Evolutionary conservation across 1,140 invertebrate species (phyloP).

Genomic region (Drosophila saltans): DNA sequence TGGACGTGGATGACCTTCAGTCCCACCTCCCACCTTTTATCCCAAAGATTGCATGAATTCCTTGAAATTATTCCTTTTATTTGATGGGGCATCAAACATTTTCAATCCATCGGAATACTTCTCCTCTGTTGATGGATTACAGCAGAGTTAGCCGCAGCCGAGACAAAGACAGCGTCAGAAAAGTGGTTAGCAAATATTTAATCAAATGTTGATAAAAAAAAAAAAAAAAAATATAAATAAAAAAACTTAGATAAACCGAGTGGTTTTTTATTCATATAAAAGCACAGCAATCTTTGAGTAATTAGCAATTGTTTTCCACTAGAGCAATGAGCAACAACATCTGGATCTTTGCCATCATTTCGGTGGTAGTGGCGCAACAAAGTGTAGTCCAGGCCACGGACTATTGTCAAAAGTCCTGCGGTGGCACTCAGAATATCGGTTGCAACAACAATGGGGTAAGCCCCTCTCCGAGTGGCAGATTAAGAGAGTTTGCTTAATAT

Average conservation of each 20-base stretch:
- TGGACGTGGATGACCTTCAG: not conserved
- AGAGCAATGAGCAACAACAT: slow-evolving; percentile 48
- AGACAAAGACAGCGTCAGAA: slow-evolving; percentile 30
- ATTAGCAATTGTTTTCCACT: slow-evolving; percentile 38
- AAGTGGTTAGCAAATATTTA: slow-evolving; percentile 61
- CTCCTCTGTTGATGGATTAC: slow-evolving; percentile 4
- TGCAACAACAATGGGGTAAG: slow-evolving; percentile 66
- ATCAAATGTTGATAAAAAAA: slow-evolving; percentile 62
- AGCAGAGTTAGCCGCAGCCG: slow-evolving; percentile 12
- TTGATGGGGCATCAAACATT: slow-evolving; percentile 19
- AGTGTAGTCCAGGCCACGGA: slow-evolving; percentile 31
- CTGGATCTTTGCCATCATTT: slow-evolving; percentile 22
- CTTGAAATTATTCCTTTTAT: not conserved
- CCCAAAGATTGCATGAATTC: too few species aligned
- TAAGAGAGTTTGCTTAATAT: too few species aligned
- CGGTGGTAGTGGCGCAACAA: not conserved
- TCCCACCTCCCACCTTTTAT: too few species aligned
- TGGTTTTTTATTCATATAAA: slow-evolving; percentile 52
- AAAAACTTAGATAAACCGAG: not conserved
- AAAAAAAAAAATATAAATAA: not conserved
- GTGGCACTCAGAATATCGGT: slow-evolving; percentile 50
- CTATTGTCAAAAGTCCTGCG: slow-evolving; percentile 59
- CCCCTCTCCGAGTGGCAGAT: not conserved
- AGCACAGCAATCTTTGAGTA: not conserved
- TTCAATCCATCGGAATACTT: slow-evolving; percentile 27